Evolutionary conservation across 2,797 vertebrate species (phyloP).

Genomic region (Rhincodon typus): DNA sequence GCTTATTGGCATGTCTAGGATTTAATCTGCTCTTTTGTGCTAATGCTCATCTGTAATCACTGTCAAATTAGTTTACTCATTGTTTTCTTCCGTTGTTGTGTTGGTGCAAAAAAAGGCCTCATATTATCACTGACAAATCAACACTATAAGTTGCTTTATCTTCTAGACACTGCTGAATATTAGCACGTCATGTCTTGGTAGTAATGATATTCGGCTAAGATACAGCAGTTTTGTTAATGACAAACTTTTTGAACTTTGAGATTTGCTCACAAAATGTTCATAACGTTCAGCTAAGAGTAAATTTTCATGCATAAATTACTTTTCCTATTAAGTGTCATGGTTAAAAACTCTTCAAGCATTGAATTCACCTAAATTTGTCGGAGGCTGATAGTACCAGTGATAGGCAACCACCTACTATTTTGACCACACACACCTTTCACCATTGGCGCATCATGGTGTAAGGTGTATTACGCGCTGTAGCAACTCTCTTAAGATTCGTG

Average conservation of each 20-base stretch:
- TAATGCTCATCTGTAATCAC: background rate
- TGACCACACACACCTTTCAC: background rate
- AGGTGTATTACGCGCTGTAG: too few relatives aligned
- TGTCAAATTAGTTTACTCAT: background rate
- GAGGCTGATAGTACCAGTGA: background rate
- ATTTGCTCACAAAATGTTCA: background rate
- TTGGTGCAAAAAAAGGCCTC: background rate
- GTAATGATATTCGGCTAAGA: background rate
- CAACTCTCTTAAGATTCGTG: too few relatives aligned
- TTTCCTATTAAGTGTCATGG: too few relatives aligned
- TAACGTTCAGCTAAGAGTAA: background rate
- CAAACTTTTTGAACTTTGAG: background rate
- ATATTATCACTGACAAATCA: background rate
- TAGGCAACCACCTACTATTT: background rate
- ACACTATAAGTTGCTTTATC: background rate
- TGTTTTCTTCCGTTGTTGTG: background rate
- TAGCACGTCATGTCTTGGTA: background rate
- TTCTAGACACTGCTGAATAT: background rate
- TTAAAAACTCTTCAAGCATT: slow-evolving; percentile 24
- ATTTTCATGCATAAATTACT: background rate
- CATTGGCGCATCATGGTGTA: too few relatives aligned
- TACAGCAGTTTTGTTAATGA: background rate
- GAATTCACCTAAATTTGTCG: background rate
- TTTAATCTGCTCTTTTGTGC: background rate
- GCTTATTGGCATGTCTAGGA: background rate